phyloP scores from a whole-genome alignment of 2,797 vertebrate species.

The Eremophila alpestris region DNA sequence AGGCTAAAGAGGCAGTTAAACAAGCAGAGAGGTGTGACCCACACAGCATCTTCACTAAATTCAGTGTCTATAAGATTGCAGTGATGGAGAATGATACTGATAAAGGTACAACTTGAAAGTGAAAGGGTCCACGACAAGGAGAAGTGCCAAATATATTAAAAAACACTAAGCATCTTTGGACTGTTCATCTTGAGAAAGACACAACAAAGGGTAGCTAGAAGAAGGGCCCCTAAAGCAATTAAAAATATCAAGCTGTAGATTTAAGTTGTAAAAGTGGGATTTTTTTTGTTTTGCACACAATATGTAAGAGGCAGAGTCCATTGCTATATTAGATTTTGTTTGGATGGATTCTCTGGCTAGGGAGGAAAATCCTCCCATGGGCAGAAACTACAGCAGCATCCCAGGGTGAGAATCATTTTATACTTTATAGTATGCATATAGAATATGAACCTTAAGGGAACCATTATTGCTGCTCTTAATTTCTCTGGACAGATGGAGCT shows the following conservation, averaged over 20 bases:
- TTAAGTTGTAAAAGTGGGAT: background rate
- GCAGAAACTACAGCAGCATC: background rate
- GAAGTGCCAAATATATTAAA: background rate
- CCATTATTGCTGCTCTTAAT: background rate
- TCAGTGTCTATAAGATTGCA: constrained; percentile 88
- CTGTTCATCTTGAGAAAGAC: background rate
- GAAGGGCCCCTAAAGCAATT: background rate
- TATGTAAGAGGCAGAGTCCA: background rate
- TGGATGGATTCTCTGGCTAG: background rate
- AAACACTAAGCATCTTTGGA: background rate
- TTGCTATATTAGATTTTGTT: background rate
- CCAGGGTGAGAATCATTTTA: background rate
- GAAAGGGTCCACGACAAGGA: background rate
- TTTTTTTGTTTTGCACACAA: background rate
- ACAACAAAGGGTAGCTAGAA: background rate
- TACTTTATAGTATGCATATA: background rate
- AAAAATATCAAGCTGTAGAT: background rate
- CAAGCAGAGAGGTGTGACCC: constrained; percentile 86
- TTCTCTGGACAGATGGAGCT: background rate
- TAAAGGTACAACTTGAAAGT: constrained; percentile 79
- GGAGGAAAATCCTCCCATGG: background rate
- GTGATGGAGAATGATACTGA: constrained; percentile 80
- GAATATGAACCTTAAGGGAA: background rate
- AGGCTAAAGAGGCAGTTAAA: constrained; percentile 89
- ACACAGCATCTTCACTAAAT: constrained; percentile 88